These are phyloP conservation scores for Notiomystis cincta DNA, from an alignment of 2,113 vertebrate species.

Conservation along the genomic window DNA sequence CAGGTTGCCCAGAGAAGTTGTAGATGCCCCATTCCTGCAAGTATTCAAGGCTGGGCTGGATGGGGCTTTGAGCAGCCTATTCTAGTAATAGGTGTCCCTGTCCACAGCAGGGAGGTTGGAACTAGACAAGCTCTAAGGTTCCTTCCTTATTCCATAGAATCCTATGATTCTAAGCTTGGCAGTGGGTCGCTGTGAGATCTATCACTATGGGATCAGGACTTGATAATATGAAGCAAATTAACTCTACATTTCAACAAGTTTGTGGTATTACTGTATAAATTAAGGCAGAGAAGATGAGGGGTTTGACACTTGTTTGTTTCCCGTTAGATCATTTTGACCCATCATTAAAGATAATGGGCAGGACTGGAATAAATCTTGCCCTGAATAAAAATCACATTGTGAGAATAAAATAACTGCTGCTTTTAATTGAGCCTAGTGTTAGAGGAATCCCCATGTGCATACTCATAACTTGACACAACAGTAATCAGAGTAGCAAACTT, in stretches of 20 bases:
- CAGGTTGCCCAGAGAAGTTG: not conserved
- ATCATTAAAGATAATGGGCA: not conserved
- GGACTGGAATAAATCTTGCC: not conserved
- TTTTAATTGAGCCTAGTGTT: not conserved
- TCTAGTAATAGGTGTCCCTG: too few species aligned
- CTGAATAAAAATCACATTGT: not conserved
- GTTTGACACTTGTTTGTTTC: not conserved
- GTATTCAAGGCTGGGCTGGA: not conserved
- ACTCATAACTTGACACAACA: not conserved
- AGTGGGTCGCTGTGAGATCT: not conserved
- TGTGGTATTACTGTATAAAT: not conserved
- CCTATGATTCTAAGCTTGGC: not conserved
- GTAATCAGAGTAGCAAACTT: not conserved
- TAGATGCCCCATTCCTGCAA: not conserved
- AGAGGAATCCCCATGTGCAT: not conserved
- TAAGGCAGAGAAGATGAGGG: not conserved
- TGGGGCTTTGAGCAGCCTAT: not conserved
- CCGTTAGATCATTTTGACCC: not conserved
- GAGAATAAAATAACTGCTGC: not conserved
- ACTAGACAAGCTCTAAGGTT: not conserved
- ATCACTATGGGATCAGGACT: not conserved
- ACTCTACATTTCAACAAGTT: not conserved
- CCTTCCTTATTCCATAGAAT: not conserved
- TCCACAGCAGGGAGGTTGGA: not conserved
- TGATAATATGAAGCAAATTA: not conserved